Percentiles rank a stretch among this genome's conserved stretches.
phyloP scores from a whole-genome alignment of 2,888 invertebrate genomes.

The Thyatira batis region DNA sequence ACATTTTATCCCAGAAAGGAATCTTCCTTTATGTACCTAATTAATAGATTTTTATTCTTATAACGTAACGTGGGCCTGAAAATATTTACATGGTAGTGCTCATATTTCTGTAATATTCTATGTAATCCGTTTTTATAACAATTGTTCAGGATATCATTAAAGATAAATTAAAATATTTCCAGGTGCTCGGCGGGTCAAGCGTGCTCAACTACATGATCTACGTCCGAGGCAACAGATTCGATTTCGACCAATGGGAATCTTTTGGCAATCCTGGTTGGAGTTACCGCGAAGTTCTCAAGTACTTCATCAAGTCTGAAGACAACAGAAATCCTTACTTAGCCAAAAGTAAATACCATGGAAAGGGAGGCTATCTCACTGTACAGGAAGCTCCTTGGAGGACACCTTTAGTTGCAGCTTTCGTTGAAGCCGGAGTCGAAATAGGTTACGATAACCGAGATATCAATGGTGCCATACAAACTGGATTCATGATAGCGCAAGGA shows the following conservation, averaged over 20 bases:
- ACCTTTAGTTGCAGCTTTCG: conserved; percentile 90
- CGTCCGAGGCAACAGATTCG: conserved; percentile 90
- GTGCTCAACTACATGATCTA: conserved; percentile 96
- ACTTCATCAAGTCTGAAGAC: conserved; percentile 95
- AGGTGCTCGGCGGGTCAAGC: conserved; percentile 93
- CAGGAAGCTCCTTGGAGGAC: conserved; percentile 94
- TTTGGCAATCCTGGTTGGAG: conserved; percentile 95
- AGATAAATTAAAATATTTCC: conserved; percentile 43
- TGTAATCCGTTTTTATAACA: no score
- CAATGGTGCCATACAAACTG: conserved; percentile 90
- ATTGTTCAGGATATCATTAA: no score
- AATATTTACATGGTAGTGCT: no score
- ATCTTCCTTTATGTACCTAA: no score
- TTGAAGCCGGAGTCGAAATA: conserved; percentile 90
- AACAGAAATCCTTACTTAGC: conserved; percentile 92
- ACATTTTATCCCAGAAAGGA: no score
- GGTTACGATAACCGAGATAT: conserved; percentile 93
- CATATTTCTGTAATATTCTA: no score
- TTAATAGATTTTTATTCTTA: no score
- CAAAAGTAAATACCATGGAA: conserved; percentile 86
- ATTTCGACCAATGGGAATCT: conserved; percentile 94
- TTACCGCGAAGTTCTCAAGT: conserved; percentile 91
- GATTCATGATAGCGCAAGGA: conserved; percentile 92
- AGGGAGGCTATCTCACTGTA: conserved; percentile 89
- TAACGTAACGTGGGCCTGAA: no score